These are phyloP conservation scores for Ammodytes dubius DNA, from an alignment of 2,113 vertebrate genomes.

Conservation along the genomic window DNA sequence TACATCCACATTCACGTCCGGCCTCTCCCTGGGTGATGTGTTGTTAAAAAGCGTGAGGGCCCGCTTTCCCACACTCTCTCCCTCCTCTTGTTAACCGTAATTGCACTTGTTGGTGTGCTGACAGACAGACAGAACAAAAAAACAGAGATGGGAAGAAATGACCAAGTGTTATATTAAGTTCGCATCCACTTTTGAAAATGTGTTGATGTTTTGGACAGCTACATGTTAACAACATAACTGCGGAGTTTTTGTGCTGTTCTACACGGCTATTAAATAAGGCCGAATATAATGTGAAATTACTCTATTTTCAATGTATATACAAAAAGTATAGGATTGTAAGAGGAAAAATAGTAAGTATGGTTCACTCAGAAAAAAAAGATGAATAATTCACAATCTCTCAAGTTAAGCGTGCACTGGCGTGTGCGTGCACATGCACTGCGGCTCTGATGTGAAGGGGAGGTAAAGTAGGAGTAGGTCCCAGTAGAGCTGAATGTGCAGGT, in stretches of 20 bases:
- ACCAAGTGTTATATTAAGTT: slow-evolving; percentile 34
- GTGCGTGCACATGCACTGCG: slow-evolving; percentile 68
- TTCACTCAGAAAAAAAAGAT: slow-evolving; percentile 86
- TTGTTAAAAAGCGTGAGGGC: slow-evolving; percentile 77
- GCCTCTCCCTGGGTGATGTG: slow-evolving; percentile 79
- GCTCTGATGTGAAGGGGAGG: slow-evolving; percentile 92
- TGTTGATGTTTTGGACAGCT: slow-evolving; percentile 37
- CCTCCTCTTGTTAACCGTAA: slow-evolving; percentile 83
- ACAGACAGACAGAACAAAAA: slow-evolving; percentile 53
- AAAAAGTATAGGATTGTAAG: slow-evolving; percentile 39
- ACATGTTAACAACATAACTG: not conserved
- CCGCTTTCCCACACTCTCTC: slow-evolving; percentile 70
- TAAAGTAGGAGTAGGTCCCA: slow-evolving; percentile 90
- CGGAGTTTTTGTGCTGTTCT: not conserved
- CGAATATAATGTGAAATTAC: slow-evolving; percentile 3
- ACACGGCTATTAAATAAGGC: slow-evolving; percentile 10
- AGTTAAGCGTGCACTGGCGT: slow-evolving; percentile 82
- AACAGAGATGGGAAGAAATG: slow-evolving; percentile 66
- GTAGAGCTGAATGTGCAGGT: slow-evolving; percentile 98
- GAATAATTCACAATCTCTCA: slow-evolving; percentile 97
- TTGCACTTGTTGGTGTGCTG: slow-evolving; percentile 82
- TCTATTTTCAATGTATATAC: slow-evolving; percentile 51
- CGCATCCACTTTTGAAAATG: slow-evolving; percentile 49
- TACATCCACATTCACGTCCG: slow-evolving; percentile 80
- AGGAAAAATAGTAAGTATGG: slow-evolving; percentile 35